Conservation (phyloP, 2,888 invertebrate genomes). For the Anthophora plumipes region DNA sequence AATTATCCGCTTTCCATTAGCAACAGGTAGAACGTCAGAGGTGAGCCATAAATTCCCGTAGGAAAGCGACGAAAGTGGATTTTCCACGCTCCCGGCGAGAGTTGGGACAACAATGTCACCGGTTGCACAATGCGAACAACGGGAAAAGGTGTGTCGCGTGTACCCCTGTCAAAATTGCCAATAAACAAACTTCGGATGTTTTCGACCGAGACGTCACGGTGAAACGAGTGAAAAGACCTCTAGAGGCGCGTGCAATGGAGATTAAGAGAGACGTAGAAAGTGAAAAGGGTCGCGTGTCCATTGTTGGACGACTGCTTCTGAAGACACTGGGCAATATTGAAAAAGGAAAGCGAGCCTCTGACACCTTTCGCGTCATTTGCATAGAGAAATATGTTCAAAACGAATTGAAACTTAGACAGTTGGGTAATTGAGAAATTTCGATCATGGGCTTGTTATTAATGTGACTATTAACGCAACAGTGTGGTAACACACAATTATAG, state of each 20-base stretch:
- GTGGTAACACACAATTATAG: too few relatives aligned
- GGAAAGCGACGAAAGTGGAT: conserved; percentile 21
- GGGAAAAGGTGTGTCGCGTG: conserved; percentile 3
- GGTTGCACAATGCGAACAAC: conserved; percentile 51
- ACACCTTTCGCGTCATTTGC: neutral
- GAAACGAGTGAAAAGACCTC: conserved; percentile 37
- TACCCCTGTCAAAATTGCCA: conserved; percentile 6
- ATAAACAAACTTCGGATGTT: conserved; percentile 43
- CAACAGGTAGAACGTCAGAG: conserved; percentile 42
- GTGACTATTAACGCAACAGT: too few relatives aligned
- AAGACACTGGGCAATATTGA: conserved; percentile 21
- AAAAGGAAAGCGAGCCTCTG: conserved; percentile 39
- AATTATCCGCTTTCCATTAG: conserved; percentile 52
- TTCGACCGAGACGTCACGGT: conserved; percentile 46
- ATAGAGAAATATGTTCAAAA: neutral
- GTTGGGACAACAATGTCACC: conserved; percentile 74
- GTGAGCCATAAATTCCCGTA: conserved; percentile 44
- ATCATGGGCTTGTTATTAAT: too few relatives aligned
- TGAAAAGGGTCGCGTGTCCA: conserved; percentile 58
- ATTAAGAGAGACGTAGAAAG: conserved; percentile 21
- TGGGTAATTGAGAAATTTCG: neutral
- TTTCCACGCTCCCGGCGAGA: conserved; percentile 69
- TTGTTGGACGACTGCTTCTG: conserved; percentile 45
- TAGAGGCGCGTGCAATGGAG: conserved; percentile 7
- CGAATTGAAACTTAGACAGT: too few relatives aligned